Conservation (phyloP, 2,888 invertebrate species). For the Dasypolia templi region DNA sequence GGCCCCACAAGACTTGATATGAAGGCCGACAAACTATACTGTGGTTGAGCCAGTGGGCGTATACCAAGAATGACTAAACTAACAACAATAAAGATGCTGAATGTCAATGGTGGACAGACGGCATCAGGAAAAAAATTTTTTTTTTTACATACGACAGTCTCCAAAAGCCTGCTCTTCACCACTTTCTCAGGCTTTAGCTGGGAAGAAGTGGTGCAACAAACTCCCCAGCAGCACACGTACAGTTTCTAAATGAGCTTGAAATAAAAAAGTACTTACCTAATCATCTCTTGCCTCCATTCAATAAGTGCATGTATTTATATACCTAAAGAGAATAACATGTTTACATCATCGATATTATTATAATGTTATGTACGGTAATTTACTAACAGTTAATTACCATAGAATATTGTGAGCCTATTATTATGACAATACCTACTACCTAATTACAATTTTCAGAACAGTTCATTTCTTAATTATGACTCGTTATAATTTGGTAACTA, state of each 20-base stretch:
- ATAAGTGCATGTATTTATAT: not conserved
- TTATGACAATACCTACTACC: not conserved
- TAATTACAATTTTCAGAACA: conserved; percentile 5
- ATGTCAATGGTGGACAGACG: too few species aligned
- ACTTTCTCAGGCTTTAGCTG: not conserved
- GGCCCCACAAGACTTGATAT: too few species aligned
- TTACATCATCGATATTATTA: not conserved
- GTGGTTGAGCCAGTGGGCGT: too few species aligned
- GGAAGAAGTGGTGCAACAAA: not conserved
- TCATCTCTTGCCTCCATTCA: not conserved
- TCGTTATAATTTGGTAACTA: not conserved
- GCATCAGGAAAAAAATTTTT: too few species aligned
- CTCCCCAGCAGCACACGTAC: not conserved
- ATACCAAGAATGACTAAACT: too few species aligned
- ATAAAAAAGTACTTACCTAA: not conserved
- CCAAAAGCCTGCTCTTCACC: not conserved
- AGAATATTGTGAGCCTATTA: too few species aligned
- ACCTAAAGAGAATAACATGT: conserved; percentile 14
- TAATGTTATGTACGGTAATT: not conserved
- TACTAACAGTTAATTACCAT: not conserved
- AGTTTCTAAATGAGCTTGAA: conserved; percentile 9
- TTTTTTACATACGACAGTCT: too few species aligned
- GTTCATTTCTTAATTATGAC: not conserved
- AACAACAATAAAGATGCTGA: too few species aligned
- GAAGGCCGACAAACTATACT: too few species aligned